A percentile compares a stretch with the other conserved stretches of the same genome.
Conservation (phyloP, 2,113 vertebrate genomes). For the Vidua macroura region DNA sequence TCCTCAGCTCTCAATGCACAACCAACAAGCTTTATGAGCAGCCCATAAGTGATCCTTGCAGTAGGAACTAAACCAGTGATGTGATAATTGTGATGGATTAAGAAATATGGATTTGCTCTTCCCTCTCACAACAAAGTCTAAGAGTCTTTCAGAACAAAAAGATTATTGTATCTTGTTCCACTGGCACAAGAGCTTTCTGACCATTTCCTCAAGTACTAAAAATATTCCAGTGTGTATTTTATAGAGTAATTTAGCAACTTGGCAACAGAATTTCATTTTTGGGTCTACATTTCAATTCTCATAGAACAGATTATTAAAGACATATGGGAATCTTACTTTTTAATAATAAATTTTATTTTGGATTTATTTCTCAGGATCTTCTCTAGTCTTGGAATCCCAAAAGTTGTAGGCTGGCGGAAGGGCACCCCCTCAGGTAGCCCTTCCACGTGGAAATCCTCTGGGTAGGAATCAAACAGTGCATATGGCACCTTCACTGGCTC, state of each 20-base stretch:
- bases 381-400: slow-evolving; percentile 82
- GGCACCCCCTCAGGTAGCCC: slow-evolving; percentile 80
- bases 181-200: not conserved
- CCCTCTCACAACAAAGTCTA: not conserved
- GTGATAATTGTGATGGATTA: not conserved
- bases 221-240: not conserved
- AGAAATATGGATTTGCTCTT: not conserved
- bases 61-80: not conserved
- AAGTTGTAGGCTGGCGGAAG: slow-evolving; percentile 77
- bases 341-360: slow-evolving; percentile 81
- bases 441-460: slow-evolving; percentile 75
- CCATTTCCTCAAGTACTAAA: not conserved
- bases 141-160: not conserved
- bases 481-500: slow-evolving; percentile 78
- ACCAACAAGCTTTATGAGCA: not conserved
- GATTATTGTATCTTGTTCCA: not conserved
- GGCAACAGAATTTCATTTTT: not conserved
- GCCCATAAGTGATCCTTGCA: fast-evolving
- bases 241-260: not conserved
- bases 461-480: slow-evolving; percentile 75
- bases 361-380: slow-evolving; percentile 80
- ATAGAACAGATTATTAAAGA: not conserved
- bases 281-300: not conserved
- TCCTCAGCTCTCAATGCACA: not conserved
- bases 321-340: slow-evolving; percentile 67